Evolutionary conservation across 1,140 invertebrate species (phyloP), one percentile per base, ranked within the genome.

Genomic region (Pantala flavescens): DNA sequence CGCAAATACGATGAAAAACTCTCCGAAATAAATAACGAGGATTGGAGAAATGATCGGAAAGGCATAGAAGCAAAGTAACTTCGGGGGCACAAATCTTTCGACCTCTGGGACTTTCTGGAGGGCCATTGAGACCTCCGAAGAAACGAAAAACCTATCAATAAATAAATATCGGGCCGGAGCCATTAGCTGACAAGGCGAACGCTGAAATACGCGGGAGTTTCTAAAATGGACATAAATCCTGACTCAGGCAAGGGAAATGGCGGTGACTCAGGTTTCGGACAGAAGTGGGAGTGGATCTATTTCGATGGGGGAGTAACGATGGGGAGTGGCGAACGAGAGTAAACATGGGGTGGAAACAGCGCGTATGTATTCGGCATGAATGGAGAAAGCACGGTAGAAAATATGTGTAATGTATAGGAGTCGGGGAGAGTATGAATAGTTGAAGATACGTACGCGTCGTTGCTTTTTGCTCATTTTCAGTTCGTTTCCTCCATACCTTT

Each of bases 141-240:
- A 63, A 12, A 21, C 14, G 49, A 63, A 63, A 63, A 63, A 63
- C 49, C 49, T 63, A 63, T 63, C 3, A 63, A 63, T 63, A 63
- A 63, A 63, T 63, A 63, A 63, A 63, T 63, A 63, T 63, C 49
- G 49, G 12, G 16, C 49, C n/a, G 49, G 49, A 63, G 49, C 49
- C 49, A 63, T 63, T 63, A 63, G 49, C 49, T 63, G 49, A 63
- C 49, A 63, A 63, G 16, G 3, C 49, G 5, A 63, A 63, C 49
- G 5, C 49, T 63, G 49, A 63, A 63, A 63, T 63, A 63, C 49
- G 49, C 49, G 49, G 16, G 49, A 63, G 16, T 63, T 63, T 63
- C 49, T 63, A 63, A 63, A 63, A 63, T 63, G 49, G 49, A 63
- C 49, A 63, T 63, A 63, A 63, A 63, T 63, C 49, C 49, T 63